Evolutionary conservation across 2,888 invertebrate species (phyloP).

Genomic region (Piscicola geometra): DNA sequence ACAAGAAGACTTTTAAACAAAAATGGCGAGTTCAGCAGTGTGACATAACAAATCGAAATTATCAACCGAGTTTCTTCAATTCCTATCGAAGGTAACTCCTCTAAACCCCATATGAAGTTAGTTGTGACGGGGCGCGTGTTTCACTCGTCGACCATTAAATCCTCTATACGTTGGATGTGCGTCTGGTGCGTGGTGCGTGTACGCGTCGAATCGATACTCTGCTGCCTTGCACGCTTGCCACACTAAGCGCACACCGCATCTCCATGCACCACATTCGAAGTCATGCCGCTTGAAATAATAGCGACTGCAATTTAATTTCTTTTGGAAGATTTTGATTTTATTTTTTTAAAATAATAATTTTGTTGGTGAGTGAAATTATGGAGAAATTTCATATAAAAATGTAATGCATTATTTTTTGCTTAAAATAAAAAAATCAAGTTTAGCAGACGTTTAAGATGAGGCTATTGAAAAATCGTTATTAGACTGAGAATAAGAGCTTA

Average conservation of each 20-base stretch:
- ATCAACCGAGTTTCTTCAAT: background rate
- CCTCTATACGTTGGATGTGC: background rate
- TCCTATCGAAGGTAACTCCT: background rate
- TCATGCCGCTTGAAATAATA: too few relatives aligned
- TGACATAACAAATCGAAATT: background rate
- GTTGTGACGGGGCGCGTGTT: background rate
- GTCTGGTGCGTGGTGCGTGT: background rate
- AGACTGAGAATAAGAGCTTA: too few relatives aligned
- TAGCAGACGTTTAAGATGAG: too few relatives aligned
- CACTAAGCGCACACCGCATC: background rate
- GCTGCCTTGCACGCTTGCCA: constrained; percentile 1
- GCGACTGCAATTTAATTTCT: too few relatives aligned
- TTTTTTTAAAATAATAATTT: too few relatives aligned
- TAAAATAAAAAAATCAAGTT: too few relatives aligned
- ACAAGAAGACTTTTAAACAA: background rate
- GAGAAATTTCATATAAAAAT: too few relatives aligned
- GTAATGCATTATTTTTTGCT: too few relatives aligned
- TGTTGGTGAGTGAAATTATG: too few relatives aligned
- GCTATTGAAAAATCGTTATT: too few relatives aligned
- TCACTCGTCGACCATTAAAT: background rate
- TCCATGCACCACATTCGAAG: too few relatives aligned
- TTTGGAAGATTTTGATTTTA: too few relatives aligned
- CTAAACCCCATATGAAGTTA: background rate
- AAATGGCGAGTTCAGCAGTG: background rate
- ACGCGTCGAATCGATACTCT: background rate